phyloP scores from a whole-genome alignment of 30 jellyfish, hydroid and myxozoan genomes.

The Cassiopea andromeda region DNA sequence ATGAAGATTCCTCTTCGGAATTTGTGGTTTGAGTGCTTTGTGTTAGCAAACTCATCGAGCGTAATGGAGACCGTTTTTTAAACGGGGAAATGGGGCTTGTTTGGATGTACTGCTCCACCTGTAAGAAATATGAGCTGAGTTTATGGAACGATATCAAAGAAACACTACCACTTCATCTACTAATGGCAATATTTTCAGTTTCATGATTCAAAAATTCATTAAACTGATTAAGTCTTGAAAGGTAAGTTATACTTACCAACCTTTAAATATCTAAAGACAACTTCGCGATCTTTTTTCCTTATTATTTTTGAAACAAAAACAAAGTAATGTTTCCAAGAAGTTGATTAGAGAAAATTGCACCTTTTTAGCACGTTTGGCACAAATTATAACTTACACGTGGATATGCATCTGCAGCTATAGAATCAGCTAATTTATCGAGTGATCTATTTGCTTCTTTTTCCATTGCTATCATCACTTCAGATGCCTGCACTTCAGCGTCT shows the following conservation, averaged over 20 bases:
- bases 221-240: too few species aligned
- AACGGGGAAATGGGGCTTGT: conserved; percentile 71
- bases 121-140: not conserved
- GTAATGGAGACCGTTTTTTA: conserved; percentile 11
- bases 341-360: too few species aligned
- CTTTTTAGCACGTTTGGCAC: not conserved
- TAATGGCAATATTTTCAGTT: too few species aligned
- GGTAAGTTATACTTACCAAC: too few species aligned
- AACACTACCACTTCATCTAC: too few species aligned
- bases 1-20: conserved; percentile 42
- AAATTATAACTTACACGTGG: conserved; percentile 14
- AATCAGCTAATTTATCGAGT: conserved; percentile 32
- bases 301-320: too few species aligned
- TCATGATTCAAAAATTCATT: too few species aligned
- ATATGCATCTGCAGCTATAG: conserved; percentile 14
- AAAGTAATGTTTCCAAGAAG: too few species aligned
- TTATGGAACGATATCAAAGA: too few species aligned
- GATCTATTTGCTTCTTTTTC: conserved; percentile 53
- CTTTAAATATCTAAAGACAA: too few species aligned
- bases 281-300: too few species aligned
- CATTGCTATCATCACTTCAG: conserved; percentile 22
- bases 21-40: conserved; percentile 56
- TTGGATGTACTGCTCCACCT: conserved; percentile 61
- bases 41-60: conserved; percentile 30
- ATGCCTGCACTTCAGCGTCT: conserved; percentile 76